Conservation (phyloP, 2,888 invertebrate genomes). For the Torymus aiolomorphi region DNA sequence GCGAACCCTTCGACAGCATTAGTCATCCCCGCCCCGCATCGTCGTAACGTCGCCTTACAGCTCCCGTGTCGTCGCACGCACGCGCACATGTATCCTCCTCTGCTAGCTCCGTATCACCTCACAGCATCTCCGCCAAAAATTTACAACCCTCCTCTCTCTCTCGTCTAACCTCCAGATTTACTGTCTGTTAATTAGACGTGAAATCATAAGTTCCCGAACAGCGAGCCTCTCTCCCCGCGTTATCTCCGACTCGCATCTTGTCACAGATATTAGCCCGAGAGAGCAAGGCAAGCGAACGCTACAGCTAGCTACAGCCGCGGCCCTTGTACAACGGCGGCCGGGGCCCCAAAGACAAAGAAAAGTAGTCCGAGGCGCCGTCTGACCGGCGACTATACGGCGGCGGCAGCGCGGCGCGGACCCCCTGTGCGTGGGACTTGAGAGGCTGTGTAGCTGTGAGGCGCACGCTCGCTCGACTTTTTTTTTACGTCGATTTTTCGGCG, state of each 20-base stretch:
- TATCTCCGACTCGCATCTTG: conserved; percentile 44
- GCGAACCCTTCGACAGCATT: no score
- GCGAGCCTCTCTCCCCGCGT: background rate
- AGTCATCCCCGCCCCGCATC: no score
- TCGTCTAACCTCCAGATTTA: conserved; percentile 22
- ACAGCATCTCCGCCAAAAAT: conserved; percentile 12
- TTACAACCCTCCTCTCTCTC: conserved; percentile 10
- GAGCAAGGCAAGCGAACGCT: background rate
- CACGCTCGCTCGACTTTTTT: conserved; percentile 42
- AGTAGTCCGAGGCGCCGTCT: conserved; percentile 67
- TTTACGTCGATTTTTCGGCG: conserved; percentile 20
- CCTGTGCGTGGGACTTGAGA: conserved; percentile 62
- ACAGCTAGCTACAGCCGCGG: background rate
- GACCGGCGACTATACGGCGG: conserved; percentile 55
- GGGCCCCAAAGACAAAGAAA: conserved; percentile 66
- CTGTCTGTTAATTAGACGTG: conserved; percentile 52
- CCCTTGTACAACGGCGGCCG: conserved; percentile 51
- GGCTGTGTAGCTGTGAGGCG: conserved; percentile 15
- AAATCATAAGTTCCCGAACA: conserved; percentile 45
- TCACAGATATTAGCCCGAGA: conserved; percentile 43
- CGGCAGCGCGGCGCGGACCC: conserved; percentile 59
- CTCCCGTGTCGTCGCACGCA: no score
- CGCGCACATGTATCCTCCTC: no score
- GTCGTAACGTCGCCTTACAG: no score
- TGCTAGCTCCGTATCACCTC: no score